A percentile compares a stretch with the other conserved stretches of the same genome.
Conservation (phyloP, 2,888 invertebrate species). For the Athalia rosae region DNA sequence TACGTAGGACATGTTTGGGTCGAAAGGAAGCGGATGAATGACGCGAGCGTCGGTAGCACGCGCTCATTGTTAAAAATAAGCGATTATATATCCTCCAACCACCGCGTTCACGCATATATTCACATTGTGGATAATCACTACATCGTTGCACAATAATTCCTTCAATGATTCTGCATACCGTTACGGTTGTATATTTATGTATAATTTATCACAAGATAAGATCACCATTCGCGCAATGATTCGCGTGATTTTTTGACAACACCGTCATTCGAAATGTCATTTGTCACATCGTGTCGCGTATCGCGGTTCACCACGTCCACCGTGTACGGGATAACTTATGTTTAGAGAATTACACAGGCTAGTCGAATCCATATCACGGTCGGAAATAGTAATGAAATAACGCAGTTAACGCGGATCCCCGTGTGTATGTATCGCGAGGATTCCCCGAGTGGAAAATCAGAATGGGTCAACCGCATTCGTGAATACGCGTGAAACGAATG, state of each 20-base stretch:
- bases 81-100: background rate
- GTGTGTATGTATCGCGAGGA: background rate
- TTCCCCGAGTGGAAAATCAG: background rate
- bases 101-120: background rate
- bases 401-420: background rate
- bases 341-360: background rate
- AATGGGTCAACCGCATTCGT: too few species aligned
- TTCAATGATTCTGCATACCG: background rate
- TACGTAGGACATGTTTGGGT: too few species aligned
- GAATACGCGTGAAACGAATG: too few species aligned
- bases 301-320: conserved; percentile 9
- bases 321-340: background rate
- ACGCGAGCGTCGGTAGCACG: background rate
- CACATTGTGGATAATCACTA: too few species aligned
- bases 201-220: too few species aligned
- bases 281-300: background rate
- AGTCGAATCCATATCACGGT: background rate
- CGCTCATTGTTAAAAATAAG: conserved; percentile 12
- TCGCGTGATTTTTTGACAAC: background rate
- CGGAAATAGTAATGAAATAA: conserved; percentile 11
- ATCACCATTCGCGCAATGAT: background rate
- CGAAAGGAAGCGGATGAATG: background rate
- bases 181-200: background rate
- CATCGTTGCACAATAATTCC: too few species aligned
- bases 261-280: background rate